Conservation (phyloP, 2,797 vertebrate genomes). For the Fistularia tabacaria region DNA sequence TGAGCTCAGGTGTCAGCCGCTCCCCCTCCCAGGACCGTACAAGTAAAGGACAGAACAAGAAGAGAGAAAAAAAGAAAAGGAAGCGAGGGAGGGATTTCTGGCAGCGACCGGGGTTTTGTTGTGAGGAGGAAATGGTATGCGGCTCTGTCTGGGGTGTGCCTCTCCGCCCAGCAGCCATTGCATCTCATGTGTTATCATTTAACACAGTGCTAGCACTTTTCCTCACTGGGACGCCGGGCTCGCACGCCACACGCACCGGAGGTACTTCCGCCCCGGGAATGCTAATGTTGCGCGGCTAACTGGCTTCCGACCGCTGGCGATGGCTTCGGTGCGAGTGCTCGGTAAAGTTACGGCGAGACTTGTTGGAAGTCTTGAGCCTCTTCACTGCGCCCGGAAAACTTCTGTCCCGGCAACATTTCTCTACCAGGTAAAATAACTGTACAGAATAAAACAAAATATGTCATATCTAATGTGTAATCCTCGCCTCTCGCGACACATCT, state of each 20-base stretch:
- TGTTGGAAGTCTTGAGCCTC: slow-evolving; percentile 46
- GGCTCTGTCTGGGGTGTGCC: slow-evolving; percentile 24
- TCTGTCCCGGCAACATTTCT: slow-evolving; percentile 25
- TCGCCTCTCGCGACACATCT: too few relatives aligned
- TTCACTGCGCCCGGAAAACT: slow-evolving; percentile 6
- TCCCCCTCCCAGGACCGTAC: too few relatives aligned
- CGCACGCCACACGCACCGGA: neutral
- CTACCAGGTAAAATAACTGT: slow-evolving; percentile 40
- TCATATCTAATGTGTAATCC: too few relatives aligned
- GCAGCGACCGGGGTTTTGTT: slow-evolving; percentile 7
- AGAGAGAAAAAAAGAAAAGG: neutral
- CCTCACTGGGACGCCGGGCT: neutral
- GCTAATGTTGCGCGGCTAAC: slow-evolving; percentile 13
- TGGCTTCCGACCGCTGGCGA: slow-evolving; percentile 19
- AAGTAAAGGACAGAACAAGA: neutral
- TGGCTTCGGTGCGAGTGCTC: slow-evolving; percentile 56
- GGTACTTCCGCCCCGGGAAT: slow-evolving; percentile 22
- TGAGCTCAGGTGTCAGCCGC: too few relatives aligned
- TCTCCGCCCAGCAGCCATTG: slow-evolving; percentile 9
- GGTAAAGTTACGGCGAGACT: slow-evolving; percentile 65
- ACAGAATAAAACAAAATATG: too few relatives aligned
- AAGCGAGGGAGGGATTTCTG: slow-evolving; percentile 5
- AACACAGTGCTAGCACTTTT: neutral
- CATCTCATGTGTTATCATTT: slow-evolving; percentile 4
- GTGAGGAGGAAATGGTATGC: slow-evolving; percentile 39